These are phyloP conservation scores for Zaprionus taronus DNA, from an alignment of 1,140 invertebrate species.

Conservation along the genomic window DNA sequence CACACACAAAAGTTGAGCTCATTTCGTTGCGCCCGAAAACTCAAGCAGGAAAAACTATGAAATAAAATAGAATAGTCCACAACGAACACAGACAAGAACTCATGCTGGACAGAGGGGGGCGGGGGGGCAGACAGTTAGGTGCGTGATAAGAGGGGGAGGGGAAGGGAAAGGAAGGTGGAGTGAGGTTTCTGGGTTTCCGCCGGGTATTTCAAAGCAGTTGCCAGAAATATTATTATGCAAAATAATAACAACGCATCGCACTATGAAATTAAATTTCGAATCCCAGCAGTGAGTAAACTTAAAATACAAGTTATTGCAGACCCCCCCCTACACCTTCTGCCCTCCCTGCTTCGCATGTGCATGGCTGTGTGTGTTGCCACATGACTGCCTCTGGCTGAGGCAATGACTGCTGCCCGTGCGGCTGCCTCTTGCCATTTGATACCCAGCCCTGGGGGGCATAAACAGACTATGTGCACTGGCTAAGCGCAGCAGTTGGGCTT, in stretches of 20 bases:
- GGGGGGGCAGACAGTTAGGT: background rate
- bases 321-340: conserved; percentile 9
- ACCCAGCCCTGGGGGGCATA: conserved; percentile 30
- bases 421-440: conserved; percentile 45
- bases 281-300: conserved; percentile 82
- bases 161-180: no score
- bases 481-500: background rate
- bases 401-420: conserved; percentile 36
- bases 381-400: conserved; percentile 70
- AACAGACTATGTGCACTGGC: background rate
- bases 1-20: conserved; percentile 28
- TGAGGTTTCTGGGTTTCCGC: conserved; percentile 14
- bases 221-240: conserved; percentile 80
- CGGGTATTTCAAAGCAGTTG: conserved; percentile 41
- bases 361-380: conserved; percentile 62
- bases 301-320: conserved; percentile 80
- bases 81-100: background rate
- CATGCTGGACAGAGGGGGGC: background rate
- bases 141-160: background rate
- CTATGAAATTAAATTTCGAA: conserved; percentile 82
- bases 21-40: conserved; percentile 20
- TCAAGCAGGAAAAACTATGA: conserved; percentile 21
- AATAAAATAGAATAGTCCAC: conserved; percentile 15
- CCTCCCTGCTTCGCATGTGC: background rate
- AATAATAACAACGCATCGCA: conserved; percentile 83